phyloP scores from a whole-genome alignment of 92 coral and sea anemone species.

The Porites rus region DNA sequence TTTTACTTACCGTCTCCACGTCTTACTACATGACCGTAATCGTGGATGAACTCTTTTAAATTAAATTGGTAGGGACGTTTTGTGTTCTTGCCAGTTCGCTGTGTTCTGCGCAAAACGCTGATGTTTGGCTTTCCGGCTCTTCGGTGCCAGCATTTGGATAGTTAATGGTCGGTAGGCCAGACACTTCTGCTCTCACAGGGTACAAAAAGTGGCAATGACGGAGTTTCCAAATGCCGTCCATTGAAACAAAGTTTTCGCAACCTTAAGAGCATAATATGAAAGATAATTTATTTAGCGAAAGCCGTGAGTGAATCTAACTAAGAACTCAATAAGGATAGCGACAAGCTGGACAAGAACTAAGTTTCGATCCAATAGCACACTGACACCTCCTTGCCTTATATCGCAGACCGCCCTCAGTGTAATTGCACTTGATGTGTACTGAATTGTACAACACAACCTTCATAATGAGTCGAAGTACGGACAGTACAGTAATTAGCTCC shows the following conservation, averaged over 20 bases:
- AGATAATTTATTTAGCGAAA: too few relatives aligned
- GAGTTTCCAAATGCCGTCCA: slow-evolving; percentile 70
- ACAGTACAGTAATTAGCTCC: too few relatives aligned
- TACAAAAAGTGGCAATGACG: slow-evolving; percentile 66
- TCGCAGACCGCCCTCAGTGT: too few relatives aligned
- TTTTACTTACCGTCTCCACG: background rate
- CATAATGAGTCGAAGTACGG: too few relatives aligned
- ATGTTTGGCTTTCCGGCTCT: slow-evolving; percentile 47
- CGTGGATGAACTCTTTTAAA: slow-evolving; percentile 54
- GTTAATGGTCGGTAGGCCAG: slow-evolving; percentile 57
- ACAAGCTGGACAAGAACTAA: too few relatives aligned
- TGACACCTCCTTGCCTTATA: too few relatives aligned
- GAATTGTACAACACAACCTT: too few relatives aligned
- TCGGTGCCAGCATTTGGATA: slow-evolving; percentile 60
- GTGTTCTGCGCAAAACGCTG: slow-evolving; percentile 55
- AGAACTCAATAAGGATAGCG: too few relatives aligned
- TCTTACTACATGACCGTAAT: slow-evolving; percentile 37
- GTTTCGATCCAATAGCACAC: too few relatives aligned
- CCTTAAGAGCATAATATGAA: slow-evolving; percentile 10
- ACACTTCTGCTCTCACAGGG: slow-evolving; percentile 61
- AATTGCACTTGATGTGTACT: too few relatives aligned
- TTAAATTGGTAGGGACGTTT: slow-evolving; percentile 52
- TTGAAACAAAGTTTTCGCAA: slow-evolving; percentile 50
- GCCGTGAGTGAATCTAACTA: too few relatives aligned
- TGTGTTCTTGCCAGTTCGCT: slow-evolving; percentile 25